Evolutionary conservation across 1,140 invertebrate species (phyloP).

Genomic region (Sipha flava): DNA sequence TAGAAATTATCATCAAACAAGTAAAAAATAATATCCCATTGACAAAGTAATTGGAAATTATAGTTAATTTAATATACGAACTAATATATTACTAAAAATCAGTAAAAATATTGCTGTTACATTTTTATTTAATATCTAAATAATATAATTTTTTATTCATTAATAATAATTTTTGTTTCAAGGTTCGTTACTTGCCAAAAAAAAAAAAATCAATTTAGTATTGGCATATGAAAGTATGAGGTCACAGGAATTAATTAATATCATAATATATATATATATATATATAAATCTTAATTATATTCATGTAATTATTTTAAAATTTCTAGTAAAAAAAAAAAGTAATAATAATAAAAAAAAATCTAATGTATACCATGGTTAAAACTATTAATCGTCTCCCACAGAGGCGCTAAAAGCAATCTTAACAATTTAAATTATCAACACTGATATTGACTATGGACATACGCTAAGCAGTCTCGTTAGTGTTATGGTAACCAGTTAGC

Average conservation of each 20-base stretch:
- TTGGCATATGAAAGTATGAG: neutral
- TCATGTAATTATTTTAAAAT: neutral
- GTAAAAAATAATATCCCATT: too few relatives aligned
- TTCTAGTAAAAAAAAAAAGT: slow-evolving; percentile 2
- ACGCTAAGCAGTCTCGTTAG: slow-evolving; percentile 18
- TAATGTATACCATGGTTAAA: neutral
- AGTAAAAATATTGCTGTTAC: too few relatives aligned
- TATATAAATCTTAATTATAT: too few relatives aligned
- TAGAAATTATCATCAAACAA: too few relatives aligned
- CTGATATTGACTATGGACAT: slow-evolving; percentile 26
- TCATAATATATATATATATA: too few relatives aligned
- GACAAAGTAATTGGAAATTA: too few relatives aligned
- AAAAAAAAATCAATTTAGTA: neutral
- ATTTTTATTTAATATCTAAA: too few relatives aligned
- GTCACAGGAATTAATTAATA: neutral
- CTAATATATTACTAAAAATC: too few relatives aligned
- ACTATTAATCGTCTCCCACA: slow-evolving; percentile 1
- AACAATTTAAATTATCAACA: slow-evolving; percentile 31
- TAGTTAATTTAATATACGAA: too few relatives aligned
- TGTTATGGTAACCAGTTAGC: slow-evolving; percentile 24
- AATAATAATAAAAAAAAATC: neutral
- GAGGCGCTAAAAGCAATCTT: slow-evolving; percentile 19
- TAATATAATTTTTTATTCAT: neutral
- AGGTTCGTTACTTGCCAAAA: neutral
- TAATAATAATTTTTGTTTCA: neutral